These are phyloP conservation scores for Drosophila tanythrix DNA, from an alignment of 2,888 invertebrate genomes.

Conservation along the genomic window DNA sequence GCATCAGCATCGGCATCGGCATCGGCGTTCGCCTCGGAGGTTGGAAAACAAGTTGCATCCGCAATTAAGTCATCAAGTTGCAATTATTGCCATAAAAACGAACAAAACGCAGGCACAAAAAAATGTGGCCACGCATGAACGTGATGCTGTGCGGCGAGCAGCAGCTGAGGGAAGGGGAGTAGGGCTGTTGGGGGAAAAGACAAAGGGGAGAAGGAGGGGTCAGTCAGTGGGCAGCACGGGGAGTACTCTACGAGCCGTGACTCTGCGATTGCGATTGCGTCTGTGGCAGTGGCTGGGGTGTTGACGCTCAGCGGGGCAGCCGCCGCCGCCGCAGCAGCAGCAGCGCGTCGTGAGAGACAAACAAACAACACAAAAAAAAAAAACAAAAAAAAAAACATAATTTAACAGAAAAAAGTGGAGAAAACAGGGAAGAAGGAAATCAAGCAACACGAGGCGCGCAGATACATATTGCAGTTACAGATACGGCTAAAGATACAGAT, in stretches of 20 bases:
- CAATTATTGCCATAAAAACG: conserved; percentile 82
- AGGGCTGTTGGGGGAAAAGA: not conserved
- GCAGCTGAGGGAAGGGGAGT: not conserved
- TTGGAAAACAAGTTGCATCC: conserved; percentile 82
- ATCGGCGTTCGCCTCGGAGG: conserved; percentile 45
- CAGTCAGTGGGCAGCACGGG: conserved; percentile 1
- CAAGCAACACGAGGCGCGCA: conserved; percentile 43
- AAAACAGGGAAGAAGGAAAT: conserved; percentile 23
- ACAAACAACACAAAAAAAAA: conserved; percentile 49
- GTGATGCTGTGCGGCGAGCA: conserved; percentile 66
- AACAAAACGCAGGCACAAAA: conserved; percentile 77
- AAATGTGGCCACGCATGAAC: conserved; percentile 81
- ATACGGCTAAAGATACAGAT: conserved; percentile 58
- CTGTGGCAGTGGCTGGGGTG: conserved; percentile 61
- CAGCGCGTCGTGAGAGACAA: conserved; percentile 61
- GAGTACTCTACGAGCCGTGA: conserved; percentile 40
- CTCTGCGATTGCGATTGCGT: conserved; percentile 21
- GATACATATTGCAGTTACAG: conserved; percentile 66
- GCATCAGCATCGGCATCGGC: conserved; percentile 3
- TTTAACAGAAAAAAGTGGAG: conserved; percentile 4
- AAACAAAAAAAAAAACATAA: conserved; percentile 4
- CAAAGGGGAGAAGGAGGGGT: not conserved
- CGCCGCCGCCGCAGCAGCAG: conserved; percentile 39
- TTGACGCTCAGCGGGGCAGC: conserved; percentile 78
- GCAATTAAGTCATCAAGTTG: conserved; percentile 81